Percentiles rank a stretch among this genome's conserved stretches.
Evolutionary conservation across 2,888 invertebrate species (phyloP).

Genomic region (Perithous albicinctus): DNA sequence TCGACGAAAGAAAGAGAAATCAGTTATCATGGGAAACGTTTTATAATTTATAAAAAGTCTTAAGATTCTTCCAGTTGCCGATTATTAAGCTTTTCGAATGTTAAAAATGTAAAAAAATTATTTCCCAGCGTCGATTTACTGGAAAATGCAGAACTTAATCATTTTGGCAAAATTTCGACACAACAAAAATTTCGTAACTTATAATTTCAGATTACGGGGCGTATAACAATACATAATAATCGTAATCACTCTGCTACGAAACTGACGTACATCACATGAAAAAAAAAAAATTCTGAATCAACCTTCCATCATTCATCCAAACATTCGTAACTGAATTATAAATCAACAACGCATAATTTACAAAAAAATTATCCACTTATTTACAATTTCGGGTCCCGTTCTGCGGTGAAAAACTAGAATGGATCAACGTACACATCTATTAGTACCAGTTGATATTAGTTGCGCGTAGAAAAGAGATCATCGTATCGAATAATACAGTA

Average conservation of each 20-base stretch:
- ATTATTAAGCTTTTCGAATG: no score
- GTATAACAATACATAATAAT: background rate
- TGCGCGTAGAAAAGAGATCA: background rate
- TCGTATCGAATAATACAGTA: background rate
- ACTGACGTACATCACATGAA: background rate
- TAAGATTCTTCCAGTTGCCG: no score
- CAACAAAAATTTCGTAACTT: no score
- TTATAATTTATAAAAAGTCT: no score
- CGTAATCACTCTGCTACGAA: background rate
- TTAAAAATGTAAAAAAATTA: background rate
- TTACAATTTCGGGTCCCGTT: constrained; percentile 29
- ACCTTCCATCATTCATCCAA: background rate
- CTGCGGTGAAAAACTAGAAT: background rate
- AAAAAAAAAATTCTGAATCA: constrained; percentile 13
- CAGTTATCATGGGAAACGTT: no score
- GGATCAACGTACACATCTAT: background rate
- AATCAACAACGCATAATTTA: constrained; percentile 32
- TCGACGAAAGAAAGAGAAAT: background rate
- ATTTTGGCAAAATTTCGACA: no score
- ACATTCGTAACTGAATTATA: constrained; percentile 11
- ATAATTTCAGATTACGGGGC: background rate
- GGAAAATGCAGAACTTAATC: background rate
- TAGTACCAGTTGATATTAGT: background rate
- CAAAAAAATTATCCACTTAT: constrained; percentile 37
- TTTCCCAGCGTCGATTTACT: background rate